Evolutionary conservation across 2,797 vertebrate species (phyloP).

Genomic region (Moxostoma hubbsi): DNA sequence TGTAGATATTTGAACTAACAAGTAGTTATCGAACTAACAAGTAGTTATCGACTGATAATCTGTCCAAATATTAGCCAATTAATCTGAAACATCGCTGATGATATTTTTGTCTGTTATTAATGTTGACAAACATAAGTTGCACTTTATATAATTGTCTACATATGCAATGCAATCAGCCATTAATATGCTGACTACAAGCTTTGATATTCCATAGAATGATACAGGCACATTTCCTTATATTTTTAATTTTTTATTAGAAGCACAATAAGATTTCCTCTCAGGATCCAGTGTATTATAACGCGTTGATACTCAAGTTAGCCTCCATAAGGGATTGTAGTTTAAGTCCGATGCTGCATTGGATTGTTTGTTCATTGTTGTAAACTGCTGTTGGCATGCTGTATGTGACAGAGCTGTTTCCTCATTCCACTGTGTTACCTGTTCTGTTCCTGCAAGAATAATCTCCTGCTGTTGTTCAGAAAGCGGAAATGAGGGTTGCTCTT

Average conservation of each 20-base stretch:
- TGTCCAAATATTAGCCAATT: too few relatives aligned
- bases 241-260: not conserved
- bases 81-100: too few relatives aligned
- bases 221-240: not conserved
- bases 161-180: too few relatives aligned
- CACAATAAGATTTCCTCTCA: not conserved
- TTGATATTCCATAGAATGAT: too few relatives aligned
- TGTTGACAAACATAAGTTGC: too few relatives aligned
- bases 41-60: too few relatives aligned
- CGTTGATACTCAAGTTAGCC: not conserved
- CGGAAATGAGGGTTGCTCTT: conserved; percentile 9
- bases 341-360: not conserved
- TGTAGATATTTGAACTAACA: too few relatives aligned
- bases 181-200: too few relatives aligned
- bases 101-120: too few relatives aligned
- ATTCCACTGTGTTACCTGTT: conserved; percentile 36
- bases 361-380: not conserved
- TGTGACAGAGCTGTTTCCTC: conserved; percentile 18
- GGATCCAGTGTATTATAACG: not conserved
- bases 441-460: conserved; percentile 9
- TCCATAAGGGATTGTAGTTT: too few relatives aligned
- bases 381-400: not conserved
- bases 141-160: too few relatives aligned
- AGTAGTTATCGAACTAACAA: too few relatives aligned
- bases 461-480: not conserved